Evolutionary conservation across 2,888 invertebrate genomes (phyloP).

Genomic region (Gandaritis pyraliata): DNA sequence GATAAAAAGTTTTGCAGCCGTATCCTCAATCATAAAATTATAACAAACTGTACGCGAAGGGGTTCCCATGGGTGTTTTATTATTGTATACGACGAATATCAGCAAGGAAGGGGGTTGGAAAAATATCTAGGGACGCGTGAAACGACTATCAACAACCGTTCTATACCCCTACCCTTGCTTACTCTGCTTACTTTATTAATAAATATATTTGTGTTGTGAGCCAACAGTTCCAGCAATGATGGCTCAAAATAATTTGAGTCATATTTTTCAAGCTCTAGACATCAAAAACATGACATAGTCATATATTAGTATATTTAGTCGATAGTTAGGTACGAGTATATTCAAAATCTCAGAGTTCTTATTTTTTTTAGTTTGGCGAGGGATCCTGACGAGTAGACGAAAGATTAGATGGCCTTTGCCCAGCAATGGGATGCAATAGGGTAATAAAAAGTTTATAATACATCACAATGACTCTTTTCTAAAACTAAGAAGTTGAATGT

Average conservation of each 20-base stretch:
- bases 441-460: too few relatives aligned
- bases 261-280: too few relatives aligned
- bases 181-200: conserved; percentile 43
- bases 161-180: conserved; percentile 41
- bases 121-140: conserved; percentile 56
- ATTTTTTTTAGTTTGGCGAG: too few relatives aligned
- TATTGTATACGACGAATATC: conserved; percentile 65
- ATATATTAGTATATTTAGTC: too few relatives aligned
- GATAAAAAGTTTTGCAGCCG: conserved; percentile 6
- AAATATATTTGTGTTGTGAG: conserved; percentile 40
- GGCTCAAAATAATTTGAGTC: background rate
- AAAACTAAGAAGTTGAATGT: too few relatives aligned
- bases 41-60: conserved; percentile 57
- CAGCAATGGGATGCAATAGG: too few relatives aligned
- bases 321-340: too few relatives aligned
- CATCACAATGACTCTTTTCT: too few relatives aligned
- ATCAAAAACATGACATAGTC: too few relatives aligned
- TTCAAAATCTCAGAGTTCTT: too few relatives aligned
- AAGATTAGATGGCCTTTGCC: too few relatives aligned
- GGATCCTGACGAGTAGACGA: too few relatives aligned
- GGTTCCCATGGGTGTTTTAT: conserved; percentile 60
- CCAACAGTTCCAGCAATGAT: conserved; percentile 25
- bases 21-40: conserved; percentile 57
- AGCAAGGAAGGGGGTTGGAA: conserved; percentile 52
- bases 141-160: conserved; percentile 57